Conservation (phyloP, 2,888 invertebrate species). For the Meliscaeva auricollis region DNA sequence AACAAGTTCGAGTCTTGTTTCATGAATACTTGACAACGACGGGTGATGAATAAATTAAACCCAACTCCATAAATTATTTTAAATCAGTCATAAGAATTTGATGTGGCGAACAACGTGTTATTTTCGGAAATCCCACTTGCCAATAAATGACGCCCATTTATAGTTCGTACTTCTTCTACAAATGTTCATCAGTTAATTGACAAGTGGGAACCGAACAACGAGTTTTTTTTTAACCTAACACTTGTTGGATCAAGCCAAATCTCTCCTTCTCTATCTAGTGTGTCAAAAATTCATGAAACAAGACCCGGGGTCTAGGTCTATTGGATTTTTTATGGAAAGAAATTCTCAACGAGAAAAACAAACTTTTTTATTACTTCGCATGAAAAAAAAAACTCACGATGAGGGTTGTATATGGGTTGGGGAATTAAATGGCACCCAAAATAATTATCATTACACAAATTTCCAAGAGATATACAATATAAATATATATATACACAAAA, state of each 20-base stretch:
- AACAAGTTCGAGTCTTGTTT: constrained; percentile 3
- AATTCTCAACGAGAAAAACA: constrained; percentile 35
- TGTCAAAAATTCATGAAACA: constrained; percentile 22
- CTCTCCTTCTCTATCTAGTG: background rate
- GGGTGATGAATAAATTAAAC: background rate
- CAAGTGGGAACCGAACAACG: background rate
- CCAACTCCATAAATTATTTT: constrained; percentile 16
- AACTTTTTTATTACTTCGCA: constrained; percentile 27
- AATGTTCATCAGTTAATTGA: too few relatives aligned
- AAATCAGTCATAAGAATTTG: constrained; percentile 47
- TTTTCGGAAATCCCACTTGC: background rate
- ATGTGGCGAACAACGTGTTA: constrained; percentile 3
- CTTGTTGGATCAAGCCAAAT: background rate
- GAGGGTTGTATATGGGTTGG: background rate
- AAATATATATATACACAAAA: constrained; percentile 52
- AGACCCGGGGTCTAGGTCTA: background rate
- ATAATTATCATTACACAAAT: constrained; percentile 21
- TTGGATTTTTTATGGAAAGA: constrained; percentile 10
- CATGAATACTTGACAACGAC: background rate
- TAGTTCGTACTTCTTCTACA: background rate
- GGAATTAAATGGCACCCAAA: constrained; percentile 26
- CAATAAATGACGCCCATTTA: too few relatives aligned
- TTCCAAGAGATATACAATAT: constrained; percentile 35
- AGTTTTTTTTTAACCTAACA: background rate
- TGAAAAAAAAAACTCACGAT: constrained; percentile 3